These are phyloP conservation scores for Mythimna lalbum DNA, from an alignment of 2,888 invertebrate species.

Conservation along the genomic window DNA sequence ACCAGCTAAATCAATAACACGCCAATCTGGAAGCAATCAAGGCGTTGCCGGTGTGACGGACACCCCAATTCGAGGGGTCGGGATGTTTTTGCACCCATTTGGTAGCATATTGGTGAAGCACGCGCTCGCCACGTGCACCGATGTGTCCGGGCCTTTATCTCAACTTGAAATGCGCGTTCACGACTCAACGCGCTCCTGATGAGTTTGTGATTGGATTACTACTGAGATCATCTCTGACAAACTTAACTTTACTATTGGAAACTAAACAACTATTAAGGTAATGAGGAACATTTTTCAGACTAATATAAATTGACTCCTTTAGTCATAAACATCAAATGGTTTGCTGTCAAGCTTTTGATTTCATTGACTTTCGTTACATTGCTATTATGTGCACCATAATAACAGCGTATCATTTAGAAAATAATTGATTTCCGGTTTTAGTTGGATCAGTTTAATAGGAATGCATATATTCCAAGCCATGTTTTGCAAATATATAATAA, in stretches of 20 bases:
- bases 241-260: slow-evolving; percentile 50
- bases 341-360: slow-evolving; percentile 16
- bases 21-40: slow-evolving; percentile 47
- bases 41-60: slow-evolving; percentile 78
- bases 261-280: slow-evolving; percentile 27
- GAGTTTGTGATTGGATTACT: slow-evolving; percentile 86
- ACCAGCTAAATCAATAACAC: slow-evolving; percentile 45
- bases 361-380: not conserved
- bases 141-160: slow-evolving; percentile 82
- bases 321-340: slow-evolving; percentile 6
- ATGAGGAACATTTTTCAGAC: not conserved
- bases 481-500: slow-evolving; percentile 29
- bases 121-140: slow-evolving; percentile 85
- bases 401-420: not conserved
- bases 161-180: slow-evolving; percentile 85
- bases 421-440: slow-evolving; percentile 3
- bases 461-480: not conserved
- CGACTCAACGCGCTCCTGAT: slow-evolving; percentile 81
- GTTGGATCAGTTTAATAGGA: slow-evolving; percentile 11
- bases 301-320: not conserved
- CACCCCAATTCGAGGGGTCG: slow-evolving; percentile 70
- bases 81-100: slow-evolving; percentile 80
- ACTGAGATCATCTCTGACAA: slow-evolving; percentile 62
- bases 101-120: slow-evolving; percentile 79
- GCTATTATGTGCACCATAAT: not conserved